Base-by-base conservation (phyloP, 2,888 invertebrate species). In the Odontocerum albicorne region DNA sequence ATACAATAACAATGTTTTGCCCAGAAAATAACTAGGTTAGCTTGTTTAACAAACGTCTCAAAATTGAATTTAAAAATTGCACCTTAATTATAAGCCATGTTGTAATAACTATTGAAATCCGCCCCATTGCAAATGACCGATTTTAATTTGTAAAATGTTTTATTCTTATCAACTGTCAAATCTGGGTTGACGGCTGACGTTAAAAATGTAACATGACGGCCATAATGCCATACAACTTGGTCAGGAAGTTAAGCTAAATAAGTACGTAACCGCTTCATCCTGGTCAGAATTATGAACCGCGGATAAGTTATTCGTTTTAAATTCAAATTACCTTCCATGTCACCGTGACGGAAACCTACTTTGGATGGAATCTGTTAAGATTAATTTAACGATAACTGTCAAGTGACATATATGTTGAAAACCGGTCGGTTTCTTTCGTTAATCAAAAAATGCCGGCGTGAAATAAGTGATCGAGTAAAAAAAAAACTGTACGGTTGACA, bases 131-230 rank as follows among this genome's bases (percentile, higher is more conserved):
- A 6, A 27, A 35, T 6, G 42, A n/a, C 7, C 43, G 43, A 12
- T 12, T 27, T 43, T 43, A 40, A 40, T 54, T 49, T 54, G 49
- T 54, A 43, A 13, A 27, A 42, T 31, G 49, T 43, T 38, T 22
- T 16, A 27, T 21, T 19, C 27, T 17, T 55, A 49, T 55, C 49
- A 22, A 12, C 19, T 31, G 44, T 49, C 55, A 32, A 38, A 49
- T 55, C 49, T 35, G 15, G 22, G 43, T 40, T 49, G 49, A 49
- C 49, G 35, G 55, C 49, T 39, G 44, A 44, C 47, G 38, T 45
- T 47, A 35, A 43, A 46, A 53, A 46, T 43, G 13, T 20, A 42
- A 49, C 43, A 36, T 36, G 54, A 54, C 49, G 43, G 54, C 20
- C 46, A 36, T 40, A 49, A 27, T 49, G 36, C 36, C 19, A 33